Percentiles rank a stretch among this genome's conserved stretches.
Conservation (phyloP, 2,113 vertebrate genomes). For the Puffinus mauretanicus region DNA sequence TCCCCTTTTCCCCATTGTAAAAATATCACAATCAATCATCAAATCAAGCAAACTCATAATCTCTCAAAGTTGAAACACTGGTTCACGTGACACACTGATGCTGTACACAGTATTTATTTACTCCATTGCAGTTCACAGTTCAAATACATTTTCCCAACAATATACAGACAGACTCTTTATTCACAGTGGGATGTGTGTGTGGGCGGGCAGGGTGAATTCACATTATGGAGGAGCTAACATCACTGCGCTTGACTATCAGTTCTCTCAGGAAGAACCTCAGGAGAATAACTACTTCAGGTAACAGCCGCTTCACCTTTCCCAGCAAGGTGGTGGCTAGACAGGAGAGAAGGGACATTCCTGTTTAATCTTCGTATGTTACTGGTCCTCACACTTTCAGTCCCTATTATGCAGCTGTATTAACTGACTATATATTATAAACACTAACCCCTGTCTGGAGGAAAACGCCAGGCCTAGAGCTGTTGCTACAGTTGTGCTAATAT, state of each 20-base stretch:
- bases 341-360: neutral
- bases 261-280: neutral
- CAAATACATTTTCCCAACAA: constrained; percentile 65
- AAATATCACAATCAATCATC: neutral
- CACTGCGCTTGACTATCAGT: neutral
- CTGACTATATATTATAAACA: constrained; percentile 12
- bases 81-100: neutral
- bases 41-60: neutral
- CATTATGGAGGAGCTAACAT: constrained; percentile 41
- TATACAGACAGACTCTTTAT: constrained; percentile 59
- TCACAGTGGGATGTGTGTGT: neutral
- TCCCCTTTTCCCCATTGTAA: neutral
- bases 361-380: neutral
- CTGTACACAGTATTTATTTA: constrained; percentile 72
- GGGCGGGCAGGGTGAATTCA: constrained; percentile 43
- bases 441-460: neutral
- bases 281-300: neutral
- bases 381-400: neutral
- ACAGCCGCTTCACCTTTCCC: neutral
- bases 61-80: neutral
- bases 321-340: neutral
- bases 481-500: constrained; percentile 65
- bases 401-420: neutral
- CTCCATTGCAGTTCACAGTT: constrained; percentile 69
- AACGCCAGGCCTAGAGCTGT: neutral